Conservation (phyloP, 2,113 vertebrate genomes). For the Motacilla alba region DNA sequence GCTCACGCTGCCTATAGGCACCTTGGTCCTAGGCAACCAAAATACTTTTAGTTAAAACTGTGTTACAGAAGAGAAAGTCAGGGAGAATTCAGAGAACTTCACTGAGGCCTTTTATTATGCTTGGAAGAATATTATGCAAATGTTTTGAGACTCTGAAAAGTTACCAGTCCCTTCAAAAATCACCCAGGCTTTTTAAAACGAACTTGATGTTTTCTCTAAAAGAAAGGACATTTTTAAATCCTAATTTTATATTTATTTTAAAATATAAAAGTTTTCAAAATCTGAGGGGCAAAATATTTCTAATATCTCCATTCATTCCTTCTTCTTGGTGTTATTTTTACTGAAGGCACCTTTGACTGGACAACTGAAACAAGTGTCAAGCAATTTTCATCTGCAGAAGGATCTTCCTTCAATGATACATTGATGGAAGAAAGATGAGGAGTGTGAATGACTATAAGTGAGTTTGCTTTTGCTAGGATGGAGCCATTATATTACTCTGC, state of each 20-base stretch:
- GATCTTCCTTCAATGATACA: not conserved
- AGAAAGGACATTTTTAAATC: not conserved
- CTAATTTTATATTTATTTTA: not conserved
- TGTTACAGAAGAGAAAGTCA: not conserved
- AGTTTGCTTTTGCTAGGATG: not conserved
- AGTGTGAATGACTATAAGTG: not conserved
- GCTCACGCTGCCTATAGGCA: not conserved
- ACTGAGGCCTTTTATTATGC: not conserved
- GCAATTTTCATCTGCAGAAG: not conserved
- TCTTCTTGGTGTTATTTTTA: not conserved
- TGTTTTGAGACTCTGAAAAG: not conserved
- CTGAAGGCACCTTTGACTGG: not conserved
- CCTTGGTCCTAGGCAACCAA: not conserved
- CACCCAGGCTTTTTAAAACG: not conserved
- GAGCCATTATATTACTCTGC: not conserved
- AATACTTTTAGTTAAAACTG: not conserved
- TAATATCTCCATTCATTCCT: not conserved
- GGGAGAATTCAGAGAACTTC: not conserved
- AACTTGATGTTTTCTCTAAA: not conserved
- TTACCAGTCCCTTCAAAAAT: not conserved
- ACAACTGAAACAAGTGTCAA: not conserved
- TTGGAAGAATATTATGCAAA: not conserved
- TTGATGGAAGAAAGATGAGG: not conserved
- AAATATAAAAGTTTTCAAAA: not conserved
- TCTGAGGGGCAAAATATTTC: not conserved